Evolutionary conservation across 2,113 vertebrate species (phyloP), one percentile per base, ranked within the genome.

Genomic region (Lutjanus erythropterus): DNA sequence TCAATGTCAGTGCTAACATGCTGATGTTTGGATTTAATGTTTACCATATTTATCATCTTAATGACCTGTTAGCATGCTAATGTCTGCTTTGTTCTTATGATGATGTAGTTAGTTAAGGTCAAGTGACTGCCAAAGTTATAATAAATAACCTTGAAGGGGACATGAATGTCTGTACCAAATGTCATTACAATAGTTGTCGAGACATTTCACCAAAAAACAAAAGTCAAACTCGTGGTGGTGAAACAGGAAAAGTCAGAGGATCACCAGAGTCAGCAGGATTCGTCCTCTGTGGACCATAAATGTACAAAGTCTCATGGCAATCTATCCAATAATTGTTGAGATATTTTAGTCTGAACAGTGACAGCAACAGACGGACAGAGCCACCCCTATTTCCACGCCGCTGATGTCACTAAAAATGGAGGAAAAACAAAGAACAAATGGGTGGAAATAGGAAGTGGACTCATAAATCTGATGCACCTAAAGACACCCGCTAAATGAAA

Each of bases 311-410:
- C 27, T 71, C 1, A 60, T 2, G 4, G n/a, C 3, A 46, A 33
- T 44, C 3, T 4, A 44, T 21, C 19, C 5, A 59, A 31, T 56
- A 23, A 33, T 5, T 18, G 19, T 11, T 53, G 19, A 23, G 11
- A 72, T 42, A 27, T 25, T 64, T 29, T 19, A 35, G 6, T 10
- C 25, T 52, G 12, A 41, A 41, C 9, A 35, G 58, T 25, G 19
- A 14, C n/a, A 52, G n/a, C 1, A 3, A 27, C 23, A 14, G 6
- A 61, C 27, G 27, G 46, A 29, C 21, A 3, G 10, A 49, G 4
- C 8, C 9, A 60, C 12, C 3, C 25, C 5, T n/a, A 0, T 9
- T 35, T 29, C 9, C 3, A 6, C 5, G 1, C 1, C 0, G 9
- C 35, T n/a, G 44, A 35, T 46, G 8, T 21, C 42, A 3, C 15